A percentile compares a stretch with the other conserved stretches of the same genome.
Conservation (phyloP, 2,113 vertebrate genomes). For the Prolemur simus region DNA sequence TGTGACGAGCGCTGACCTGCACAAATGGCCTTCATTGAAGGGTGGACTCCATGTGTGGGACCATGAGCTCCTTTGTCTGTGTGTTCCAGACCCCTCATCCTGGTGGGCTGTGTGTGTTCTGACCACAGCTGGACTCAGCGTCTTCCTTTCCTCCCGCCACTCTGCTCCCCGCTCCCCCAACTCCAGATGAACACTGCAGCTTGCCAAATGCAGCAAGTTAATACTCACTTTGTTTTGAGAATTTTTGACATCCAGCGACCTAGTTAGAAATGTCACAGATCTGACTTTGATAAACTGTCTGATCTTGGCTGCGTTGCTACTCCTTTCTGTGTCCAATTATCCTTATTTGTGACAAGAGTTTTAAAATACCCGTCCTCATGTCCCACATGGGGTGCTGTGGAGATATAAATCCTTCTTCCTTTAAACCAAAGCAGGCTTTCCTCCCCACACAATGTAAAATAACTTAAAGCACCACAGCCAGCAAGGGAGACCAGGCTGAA, state of each 20-base stretch:
- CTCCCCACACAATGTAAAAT: neutral
- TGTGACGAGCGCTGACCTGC: neutral
- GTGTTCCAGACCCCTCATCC: neutral
- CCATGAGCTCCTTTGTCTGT: no score
- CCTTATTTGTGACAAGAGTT: neutral
- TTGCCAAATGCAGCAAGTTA: neutral
- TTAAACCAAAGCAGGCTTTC: neutral
- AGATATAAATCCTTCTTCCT: neutral
- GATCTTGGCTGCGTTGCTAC: neutral
- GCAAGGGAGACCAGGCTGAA: neutral
- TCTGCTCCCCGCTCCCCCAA: neutral
- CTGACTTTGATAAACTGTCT: neutral
- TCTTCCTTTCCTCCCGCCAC: neutral
- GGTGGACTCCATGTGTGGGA: fast-evolving
- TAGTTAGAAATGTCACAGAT: slow-evolving; percentile 4
- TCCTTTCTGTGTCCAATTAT: neutral
- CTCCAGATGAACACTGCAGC: neutral
- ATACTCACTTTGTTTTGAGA: neutral
- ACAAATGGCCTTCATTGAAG: neutral
- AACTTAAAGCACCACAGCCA: neutral
- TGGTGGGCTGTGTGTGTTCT: neutral
- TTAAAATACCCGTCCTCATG: neutral
- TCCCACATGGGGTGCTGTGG: no score
- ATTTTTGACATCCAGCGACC: neutral
- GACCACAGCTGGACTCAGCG: neutral